Conservation (phyloP, 1,140 invertebrate genomes). For the Ridgeia piscesae region DNA sequence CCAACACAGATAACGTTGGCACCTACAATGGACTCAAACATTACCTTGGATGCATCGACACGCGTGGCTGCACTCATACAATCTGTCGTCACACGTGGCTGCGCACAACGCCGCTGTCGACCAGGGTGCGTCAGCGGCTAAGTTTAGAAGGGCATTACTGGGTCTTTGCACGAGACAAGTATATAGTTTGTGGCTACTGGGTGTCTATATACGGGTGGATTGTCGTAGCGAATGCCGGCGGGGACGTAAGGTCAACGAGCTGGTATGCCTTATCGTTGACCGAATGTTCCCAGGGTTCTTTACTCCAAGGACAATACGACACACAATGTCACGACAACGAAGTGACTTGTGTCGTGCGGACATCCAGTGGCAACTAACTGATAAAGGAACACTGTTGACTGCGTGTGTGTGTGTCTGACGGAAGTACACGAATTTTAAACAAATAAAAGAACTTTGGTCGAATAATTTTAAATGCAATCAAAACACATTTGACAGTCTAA, state of each 20-base stretch:
- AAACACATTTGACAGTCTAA: neutral
- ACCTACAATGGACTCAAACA: neutral
- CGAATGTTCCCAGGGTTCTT: neutral
- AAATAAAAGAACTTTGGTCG: neutral
- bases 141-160: neutral
- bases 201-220: neutral
- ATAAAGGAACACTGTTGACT: neutral
- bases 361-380: neutral
- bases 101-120: neutral
- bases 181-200: neutral
- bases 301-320: neutral
- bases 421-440: neutral
- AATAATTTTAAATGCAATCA: neutral
- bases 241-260: neutral
- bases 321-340: neutral
- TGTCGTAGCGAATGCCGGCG: neutral
- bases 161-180: neutral
- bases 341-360: neutral
- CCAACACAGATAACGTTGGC: neutral
- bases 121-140: neutral
- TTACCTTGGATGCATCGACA: neutral
- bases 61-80: neutral
- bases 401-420: neutral
- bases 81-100: neutral
- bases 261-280: neutral